Percentiles rank a stretch among this genome's conserved stretches.
These are phyloP conservation scores for Amphiura filiformis DNA, from an alignment of 35 echinoderm and acorn worm species.

Conservation along the genomic window DNA sequence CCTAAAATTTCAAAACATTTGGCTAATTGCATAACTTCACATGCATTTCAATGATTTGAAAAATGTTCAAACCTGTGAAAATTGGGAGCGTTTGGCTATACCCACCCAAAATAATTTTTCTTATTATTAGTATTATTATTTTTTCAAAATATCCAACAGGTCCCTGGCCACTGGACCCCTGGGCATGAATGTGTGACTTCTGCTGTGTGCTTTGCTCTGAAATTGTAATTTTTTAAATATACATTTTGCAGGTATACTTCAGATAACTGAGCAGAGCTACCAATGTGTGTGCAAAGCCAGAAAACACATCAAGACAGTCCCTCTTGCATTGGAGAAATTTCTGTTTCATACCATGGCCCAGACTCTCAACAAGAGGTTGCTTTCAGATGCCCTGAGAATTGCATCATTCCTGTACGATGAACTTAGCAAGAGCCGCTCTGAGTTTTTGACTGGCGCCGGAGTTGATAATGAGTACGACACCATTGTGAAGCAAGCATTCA, in stretches of 20 bases:
- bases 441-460: conserved; percentile 24
- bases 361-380: conserved; percentile 42
- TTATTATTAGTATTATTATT: no score
- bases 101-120: no score
- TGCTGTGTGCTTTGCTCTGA: no score
- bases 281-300: conserved; percentile 46
- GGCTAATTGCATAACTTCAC: no score
- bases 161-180: no score
- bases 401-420: conserved; percentile 50
- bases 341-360: conserved; percentile 77
- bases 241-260: conserved; percentile 12
- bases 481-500: conserved; percentile 77
- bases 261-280: conserved; percentile 57
- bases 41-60: no score
- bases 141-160: no score
- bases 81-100: no score
- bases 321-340: conserved; percentile 77
- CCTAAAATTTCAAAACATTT: no score
- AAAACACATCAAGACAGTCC: conserved; percentile 34
- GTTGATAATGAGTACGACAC: conserved; percentile 85
- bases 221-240: no score
- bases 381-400: conserved; percentile 61
- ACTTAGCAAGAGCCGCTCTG: conserved; percentile 4
- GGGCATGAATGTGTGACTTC: no score
- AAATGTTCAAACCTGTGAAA: no score